phyloP scores from a whole-genome alignment of 2,888 invertebrate species.

The Orchesellides sinensis region DNA sequence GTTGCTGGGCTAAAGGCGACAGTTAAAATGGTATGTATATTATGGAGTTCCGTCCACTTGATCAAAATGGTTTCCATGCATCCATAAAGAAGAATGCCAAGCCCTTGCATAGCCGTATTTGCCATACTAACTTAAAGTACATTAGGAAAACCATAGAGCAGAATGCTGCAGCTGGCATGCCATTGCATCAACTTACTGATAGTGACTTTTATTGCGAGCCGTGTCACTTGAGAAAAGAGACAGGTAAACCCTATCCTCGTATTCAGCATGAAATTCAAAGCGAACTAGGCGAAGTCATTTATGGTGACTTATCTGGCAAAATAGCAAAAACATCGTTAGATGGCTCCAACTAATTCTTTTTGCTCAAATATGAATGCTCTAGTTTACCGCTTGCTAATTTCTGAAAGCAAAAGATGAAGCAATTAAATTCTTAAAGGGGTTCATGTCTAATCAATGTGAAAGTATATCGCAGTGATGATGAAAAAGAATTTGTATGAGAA shows the following conservation, averaged over 20 bases:
- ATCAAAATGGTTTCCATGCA: not conserved
- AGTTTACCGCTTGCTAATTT: slow-evolving; percentile 10
- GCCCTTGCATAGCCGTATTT: slow-evolving; percentile 36
- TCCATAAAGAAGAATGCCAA: not conserved
- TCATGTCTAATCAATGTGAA: slow-evolving; percentile 38
- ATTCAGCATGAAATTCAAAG: not conserved
- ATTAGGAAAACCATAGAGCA: slow-evolving; percentile 45
- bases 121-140: slow-evolving; percentile 47
- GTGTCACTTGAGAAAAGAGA: not conserved
- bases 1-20: too few relatives aligned
- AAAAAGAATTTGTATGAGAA: slow-evolving; percentile 47
- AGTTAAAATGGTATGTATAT: slow-evolving; percentile 15
- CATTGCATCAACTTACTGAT: slow-evolving; percentile 17
- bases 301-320: not conserved
- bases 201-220: not conserved
- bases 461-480: slow-evolving; percentile 40
- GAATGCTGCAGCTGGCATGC: slow-evolving; percentile 47
- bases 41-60: slow-evolving; percentile 41
- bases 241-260: not conserved
- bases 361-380: not conserved
- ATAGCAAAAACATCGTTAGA: not conserved
- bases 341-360: not conserved
- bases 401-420: slow-evolving; percentile 40
- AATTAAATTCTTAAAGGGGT: slow-evolving; percentile 3
- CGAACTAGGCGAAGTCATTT: not conserved